A percentile compares a stretch with the other conserved stretches of the same genome.
phyloP scores from a whole-genome alignment of 2,113 vertebrate species.

The Hippocampus barbouri region DNA sequence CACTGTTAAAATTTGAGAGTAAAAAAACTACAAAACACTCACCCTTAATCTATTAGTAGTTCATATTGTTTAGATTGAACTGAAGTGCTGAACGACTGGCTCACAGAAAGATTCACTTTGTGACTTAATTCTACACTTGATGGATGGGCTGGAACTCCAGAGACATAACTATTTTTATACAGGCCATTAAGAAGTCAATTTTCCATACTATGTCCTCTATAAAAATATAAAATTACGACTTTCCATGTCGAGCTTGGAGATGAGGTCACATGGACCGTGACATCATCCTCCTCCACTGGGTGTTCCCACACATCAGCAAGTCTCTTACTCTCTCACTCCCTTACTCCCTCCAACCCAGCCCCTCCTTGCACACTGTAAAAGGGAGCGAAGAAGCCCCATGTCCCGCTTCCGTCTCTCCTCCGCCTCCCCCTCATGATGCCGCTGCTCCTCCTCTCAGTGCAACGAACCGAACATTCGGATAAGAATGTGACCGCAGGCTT shows the following conservation, averaged over 20 bases:
- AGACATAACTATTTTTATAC: background rate
- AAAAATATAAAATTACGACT: background rate
- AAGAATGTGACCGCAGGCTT: background rate
- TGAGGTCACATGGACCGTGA: slow-evolving; percentile 1
- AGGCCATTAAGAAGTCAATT: background rate
- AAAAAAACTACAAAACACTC: no score
- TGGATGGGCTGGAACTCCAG: background rate
- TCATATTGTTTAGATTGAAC: no score
- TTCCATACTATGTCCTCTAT: background rate
- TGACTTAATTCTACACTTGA: background rate
- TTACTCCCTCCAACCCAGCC: slow-evolving; percentile 15
- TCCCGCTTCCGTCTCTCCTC: slow-evolving; percentile 40
- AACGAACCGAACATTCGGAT: slow-evolving; percentile 2
- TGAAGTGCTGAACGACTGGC: no score
- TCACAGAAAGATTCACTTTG: background rate
- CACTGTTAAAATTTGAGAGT: no score
- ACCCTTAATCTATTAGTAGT: no score
- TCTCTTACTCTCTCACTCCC: background rate
- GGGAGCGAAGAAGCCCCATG: slow-evolving; percentile 29
- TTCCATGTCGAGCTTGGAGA: background rate
- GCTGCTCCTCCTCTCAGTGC: slow-evolving; percentile 17
- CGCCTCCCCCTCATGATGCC: slow-evolving; percentile 11
- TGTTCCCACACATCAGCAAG: slow-evolving; percentile 13
- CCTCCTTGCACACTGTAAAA: slow-evolving; percentile 49
- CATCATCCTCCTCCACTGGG: slow-evolving; percentile 7